These are phyloP conservation scores for Leuciscus idus DNA, from an alignment of 2,113 vertebrate genomes.

Conservation along the genomic window DNA sequence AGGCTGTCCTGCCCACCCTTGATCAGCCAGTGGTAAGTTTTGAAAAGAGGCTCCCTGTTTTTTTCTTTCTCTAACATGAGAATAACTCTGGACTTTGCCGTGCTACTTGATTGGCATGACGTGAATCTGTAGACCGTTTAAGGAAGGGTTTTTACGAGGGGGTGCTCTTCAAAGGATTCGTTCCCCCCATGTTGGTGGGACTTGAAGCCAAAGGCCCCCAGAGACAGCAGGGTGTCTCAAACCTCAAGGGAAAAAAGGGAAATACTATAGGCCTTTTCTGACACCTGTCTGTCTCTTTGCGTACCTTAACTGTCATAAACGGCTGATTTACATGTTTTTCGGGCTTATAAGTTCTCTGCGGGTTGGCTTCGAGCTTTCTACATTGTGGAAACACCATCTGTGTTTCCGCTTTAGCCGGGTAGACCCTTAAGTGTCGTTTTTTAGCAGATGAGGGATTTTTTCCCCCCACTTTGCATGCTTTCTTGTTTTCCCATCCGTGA, in stretches of 20 bases:
- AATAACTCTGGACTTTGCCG: conserved; percentile 74
- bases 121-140: conserved; percentile 45
- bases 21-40: conserved; percentile 60
- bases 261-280: conserved; percentile 68
- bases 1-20: conserved; percentile 29
- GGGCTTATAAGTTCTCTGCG: not conserved
- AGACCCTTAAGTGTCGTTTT: conserved; percentile 55
- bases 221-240: conserved; percentile 67
- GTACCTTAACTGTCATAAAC: conserved; percentile 58
- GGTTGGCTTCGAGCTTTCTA: conserved; percentile 41
- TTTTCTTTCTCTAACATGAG: conserved; percentile 67
- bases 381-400: conserved; percentile 69
- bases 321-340: conserved; percentile 16
- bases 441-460: conserved; percentile 66
- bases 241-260: conserved; percentile 69
- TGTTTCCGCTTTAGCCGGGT: conserved; percentile 64
- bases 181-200: conserved; percentile 62
- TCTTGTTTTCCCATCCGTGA: conserved; percentile 65
- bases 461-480: conserved; percentile 51
- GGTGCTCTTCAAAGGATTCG: conserved; percentile 52
- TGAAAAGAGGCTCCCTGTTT: conserved; percentile 64
- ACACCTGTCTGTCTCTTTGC: conserved; percentile 40
- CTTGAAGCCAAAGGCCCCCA: conserved; percentile 65
- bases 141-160: conserved; percentile 58
- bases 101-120: conserved; percentile 72